Base-by-base conservation (phyloP, 2,113 vertebrate genomes). In the Sceloporus undulatus region DNA sequence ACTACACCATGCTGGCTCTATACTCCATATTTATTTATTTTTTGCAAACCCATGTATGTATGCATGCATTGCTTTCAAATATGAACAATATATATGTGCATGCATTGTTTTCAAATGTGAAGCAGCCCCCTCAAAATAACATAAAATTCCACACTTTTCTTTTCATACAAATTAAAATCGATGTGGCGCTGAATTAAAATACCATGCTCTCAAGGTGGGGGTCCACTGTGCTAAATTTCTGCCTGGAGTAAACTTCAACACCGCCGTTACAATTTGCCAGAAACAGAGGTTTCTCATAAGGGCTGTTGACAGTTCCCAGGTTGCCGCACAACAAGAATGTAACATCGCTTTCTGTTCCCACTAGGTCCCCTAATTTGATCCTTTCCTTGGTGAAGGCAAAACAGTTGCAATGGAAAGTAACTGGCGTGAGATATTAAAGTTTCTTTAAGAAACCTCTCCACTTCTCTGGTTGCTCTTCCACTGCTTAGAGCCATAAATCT, bases 401-500 rank as follows among this genome's bases (percentile, higher is more conserved):
- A 34, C 1, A 77, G 71, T 34, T 59, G 18, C 65, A 48, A 88
- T 66, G 88, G 79, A 92, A 92, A 5, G 65, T 1, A 89, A 79
- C 59, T 85, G 85, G 88, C 79, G 86, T 62, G 83, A 0, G 18
- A 91, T 89, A 93, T 83, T 88, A 91, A 88, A 79, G 89, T 91
- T 89, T 85, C 86, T 91, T 86, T 34, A 85, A 94, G 90, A 71
- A 87, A 81, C 18, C 9, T 74, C 87, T 89, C 79, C 52, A 27
- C 85, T 65, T 94, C 91, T 91, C 91, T 78, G 85, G 91, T 78
- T 85, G 82, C 86, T 88, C 87, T 92, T 87, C 81, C 84, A 80
- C 92, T 91, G 92, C 89, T 92, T 82, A 75, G 87, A 95, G 91
- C 85, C 90, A 95, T 92, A 95, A 94, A 94, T 94, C 92, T 94